Conservation (phyloP, 2,888 invertebrate genomes). For the Agapetus fuscipes region DNA sequence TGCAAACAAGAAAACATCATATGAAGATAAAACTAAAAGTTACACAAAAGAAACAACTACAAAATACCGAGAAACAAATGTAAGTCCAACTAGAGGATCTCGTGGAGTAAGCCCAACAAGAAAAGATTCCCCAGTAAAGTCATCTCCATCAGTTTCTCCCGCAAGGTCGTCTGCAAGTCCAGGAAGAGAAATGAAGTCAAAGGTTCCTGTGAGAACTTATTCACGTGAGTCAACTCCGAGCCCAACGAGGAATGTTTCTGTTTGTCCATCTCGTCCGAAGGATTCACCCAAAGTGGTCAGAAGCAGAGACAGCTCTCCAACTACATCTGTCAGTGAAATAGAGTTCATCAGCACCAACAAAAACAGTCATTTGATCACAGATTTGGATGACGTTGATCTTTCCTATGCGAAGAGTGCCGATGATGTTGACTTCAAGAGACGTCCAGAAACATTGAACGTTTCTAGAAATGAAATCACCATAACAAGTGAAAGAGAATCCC, state of each 20-base stretch:
- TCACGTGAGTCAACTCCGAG: background rate
- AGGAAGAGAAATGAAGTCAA: background rate
- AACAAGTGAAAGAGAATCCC: conserved; percentile 6
- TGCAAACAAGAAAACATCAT: no score
- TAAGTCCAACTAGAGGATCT: background rate
- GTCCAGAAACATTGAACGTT: conserved; percentile 1
- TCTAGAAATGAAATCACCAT: conserved; percentile 3
- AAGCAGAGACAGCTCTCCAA: conserved; percentile 38
- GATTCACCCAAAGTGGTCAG: conserved; percentile 20
- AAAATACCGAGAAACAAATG: no score
- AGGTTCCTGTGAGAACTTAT: background rate
- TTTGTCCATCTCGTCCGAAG: background rate
- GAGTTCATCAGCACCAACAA: conserved; percentile 27
- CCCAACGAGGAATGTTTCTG: conserved; percentile 1
- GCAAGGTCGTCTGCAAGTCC: background rate
- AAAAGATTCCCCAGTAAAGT: background rate
- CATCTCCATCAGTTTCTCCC: background rate
- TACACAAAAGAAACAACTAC: no score
- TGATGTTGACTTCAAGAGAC: background rate
- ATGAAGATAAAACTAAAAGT: no score
- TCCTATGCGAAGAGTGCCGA: background rate
- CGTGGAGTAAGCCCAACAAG: background rate
- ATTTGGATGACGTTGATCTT: conserved; percentile 25
- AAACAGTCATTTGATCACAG: conserved; percentile 4
- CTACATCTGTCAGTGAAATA: conserved; percentile 47